phyloP scores from a whole-genome alignment of 2,113 vertebrate genomes.

The Lepus americanus region DNA sequence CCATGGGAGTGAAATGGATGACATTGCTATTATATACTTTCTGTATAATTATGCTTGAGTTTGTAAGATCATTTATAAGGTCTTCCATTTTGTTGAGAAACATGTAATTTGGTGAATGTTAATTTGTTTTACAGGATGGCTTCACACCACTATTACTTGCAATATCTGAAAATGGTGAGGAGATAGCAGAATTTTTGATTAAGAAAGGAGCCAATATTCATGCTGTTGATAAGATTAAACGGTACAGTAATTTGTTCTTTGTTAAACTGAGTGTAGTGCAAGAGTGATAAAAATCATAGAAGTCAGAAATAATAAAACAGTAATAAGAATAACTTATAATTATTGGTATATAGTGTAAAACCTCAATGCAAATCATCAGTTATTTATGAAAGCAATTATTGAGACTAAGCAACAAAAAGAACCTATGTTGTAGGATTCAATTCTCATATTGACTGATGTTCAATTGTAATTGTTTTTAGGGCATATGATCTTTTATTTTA shows the following conservation, averaged over 20 bases:
- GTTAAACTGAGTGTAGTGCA: neutral
- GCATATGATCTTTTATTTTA: too few species aligned
- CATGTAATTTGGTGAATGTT: neutral
- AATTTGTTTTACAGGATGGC: constrained; percentile 88
- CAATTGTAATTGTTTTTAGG: too few species aligned
- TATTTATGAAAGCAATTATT: neutral
- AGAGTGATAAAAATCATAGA: neutral
- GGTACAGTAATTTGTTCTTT: constrained; percentile 77
- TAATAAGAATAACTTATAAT: neutral
- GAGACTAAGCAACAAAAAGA: neutral
- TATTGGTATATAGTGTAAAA: neutral
- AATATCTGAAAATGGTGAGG: constrained; percentile 88
- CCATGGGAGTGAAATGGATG: neutral
- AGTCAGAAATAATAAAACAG: neutral
- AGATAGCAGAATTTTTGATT: constrained; percentile 92
- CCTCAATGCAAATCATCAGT: neutral
- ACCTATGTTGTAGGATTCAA: neutral
- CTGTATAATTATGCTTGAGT: neutral
- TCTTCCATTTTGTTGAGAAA: constrained; percentile 18
- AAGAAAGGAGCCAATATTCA: constrained; percentile 89
- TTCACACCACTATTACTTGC: constrained; percentile 91
- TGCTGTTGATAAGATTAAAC: constrained; percentile 83
- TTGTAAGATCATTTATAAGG: neutral
- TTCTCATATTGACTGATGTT: neutral
- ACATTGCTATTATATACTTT: neutral